A percentile compares a stretch with the other conserved stretches of the same genome.
Conservation (phyloP, 2,113 vertebrate species). For the Laticauda laticaudata region DNA sequence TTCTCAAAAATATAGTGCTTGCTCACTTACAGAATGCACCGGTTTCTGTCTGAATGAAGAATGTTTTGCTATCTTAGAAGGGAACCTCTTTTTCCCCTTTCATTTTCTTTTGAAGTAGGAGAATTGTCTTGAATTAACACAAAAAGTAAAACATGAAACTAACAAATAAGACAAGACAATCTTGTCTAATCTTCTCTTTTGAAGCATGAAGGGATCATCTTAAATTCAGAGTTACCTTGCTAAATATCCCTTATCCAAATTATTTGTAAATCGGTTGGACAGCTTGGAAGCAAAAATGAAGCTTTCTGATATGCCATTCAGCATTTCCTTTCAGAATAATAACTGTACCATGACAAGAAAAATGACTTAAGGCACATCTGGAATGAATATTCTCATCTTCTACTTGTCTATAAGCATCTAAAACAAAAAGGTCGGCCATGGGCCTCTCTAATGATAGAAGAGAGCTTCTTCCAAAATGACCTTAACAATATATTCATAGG, state of each 20-base stretch:
- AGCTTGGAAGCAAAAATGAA: not conserved
- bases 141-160: not conserved
- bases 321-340: not conserved
- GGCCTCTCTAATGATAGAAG: not conserved
- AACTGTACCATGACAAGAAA: not conserved
- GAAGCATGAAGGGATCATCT: not conserved
- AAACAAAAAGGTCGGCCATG: not conserved
- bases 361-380: not conserved
- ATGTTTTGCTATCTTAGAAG: not conserved
- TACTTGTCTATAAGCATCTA: not conserved
- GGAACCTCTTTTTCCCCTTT: not conserved
- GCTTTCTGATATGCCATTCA: not conserved
- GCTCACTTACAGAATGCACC: not conserved
- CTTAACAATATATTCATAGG: not conserved
- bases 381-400: not conserved
- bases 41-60: not conserved
- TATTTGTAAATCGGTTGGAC: not conserved
- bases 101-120: not conserved
- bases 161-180: not conserved
- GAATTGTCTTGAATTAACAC: not conserved
- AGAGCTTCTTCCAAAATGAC: not conserved
- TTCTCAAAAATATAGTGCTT: not conserved
- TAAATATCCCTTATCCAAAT: no score
- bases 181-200: not conserved
- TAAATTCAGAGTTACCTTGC: not conserved